Evolutionary conservation across 2,113 vertebrate genomes (phyloP).

Genomic region (Tringa solitaria): DNA sequence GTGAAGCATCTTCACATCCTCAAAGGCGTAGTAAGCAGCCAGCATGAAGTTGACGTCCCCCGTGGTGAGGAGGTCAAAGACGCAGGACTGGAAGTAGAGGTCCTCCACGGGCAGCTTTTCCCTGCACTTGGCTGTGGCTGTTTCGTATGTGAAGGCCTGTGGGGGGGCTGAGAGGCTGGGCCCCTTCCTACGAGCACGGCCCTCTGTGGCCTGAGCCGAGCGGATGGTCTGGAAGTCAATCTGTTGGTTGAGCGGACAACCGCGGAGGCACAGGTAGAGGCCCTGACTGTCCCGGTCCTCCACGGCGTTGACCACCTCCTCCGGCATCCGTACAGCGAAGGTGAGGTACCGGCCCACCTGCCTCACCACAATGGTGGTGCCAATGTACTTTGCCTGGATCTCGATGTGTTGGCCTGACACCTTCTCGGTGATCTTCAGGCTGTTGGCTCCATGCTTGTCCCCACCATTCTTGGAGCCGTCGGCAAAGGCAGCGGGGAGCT

Average conservation of each 20-base stretch:
- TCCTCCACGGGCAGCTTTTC: conserved; percentile 95
- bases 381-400: conserved; percentile 95
- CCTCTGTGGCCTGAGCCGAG: conserved; percentile 61
- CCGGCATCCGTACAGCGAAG: conserved; percentile 93
- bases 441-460: conserved; percentile 88
- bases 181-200: conserved; percentile 42
- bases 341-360: conserved; percentile 96
- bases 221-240: conserved; percentile 87
- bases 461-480: conserved; percentile 95
- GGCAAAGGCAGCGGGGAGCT: conserved; percentile 89
- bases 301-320: conserved; percentile 89
- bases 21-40: conserved; percentile 96
- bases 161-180: not conserved
- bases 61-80: conserved; percentile 94
- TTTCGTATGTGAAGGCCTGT: conserved; percentile 82
- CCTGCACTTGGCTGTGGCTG: conserved; percentile 88
- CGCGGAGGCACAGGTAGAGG: conserved; percentile 93
- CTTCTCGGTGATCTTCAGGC: conserved; percentile 90
- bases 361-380: conserved; percentile 94
- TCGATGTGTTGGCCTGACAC: conserved; percentile 93
- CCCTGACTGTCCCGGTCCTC: conserved; percentile 93
- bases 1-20: conserved; percentile 94
- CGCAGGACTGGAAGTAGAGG: conserved; percentile 95
- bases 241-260: conserved; percentile 90
- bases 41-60: conserved; percentile 96